phyloP scores from a whole-genome alignment of 2,888 invertebrate genomes.

The Dolichomitus sp. region DNA sequence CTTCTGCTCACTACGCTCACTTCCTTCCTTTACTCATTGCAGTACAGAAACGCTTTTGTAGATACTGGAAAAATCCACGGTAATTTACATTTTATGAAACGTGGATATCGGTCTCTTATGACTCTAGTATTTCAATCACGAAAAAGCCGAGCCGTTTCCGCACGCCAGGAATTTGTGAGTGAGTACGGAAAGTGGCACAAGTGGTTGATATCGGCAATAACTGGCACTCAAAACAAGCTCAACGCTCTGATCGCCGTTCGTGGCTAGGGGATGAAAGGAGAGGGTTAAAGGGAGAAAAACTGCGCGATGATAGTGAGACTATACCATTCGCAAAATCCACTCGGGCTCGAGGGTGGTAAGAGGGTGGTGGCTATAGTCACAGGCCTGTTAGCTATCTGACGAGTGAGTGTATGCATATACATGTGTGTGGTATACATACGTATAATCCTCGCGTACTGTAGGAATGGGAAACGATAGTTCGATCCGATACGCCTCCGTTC shows the following conservation, averaged over 20 bases:
- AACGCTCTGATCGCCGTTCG: constrained; percentile 31
- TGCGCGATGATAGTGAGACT: constrained; percentile 36
- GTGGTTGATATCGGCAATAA: constrained; percentile 60
- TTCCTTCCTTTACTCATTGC: not conserved
- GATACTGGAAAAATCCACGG: constrained; percentile 1
- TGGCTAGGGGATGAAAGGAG: not conserved
- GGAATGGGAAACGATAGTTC: constrained; percentile 37
- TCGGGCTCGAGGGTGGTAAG: constrained; percentile 28
- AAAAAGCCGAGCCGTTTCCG: constrained; percentile 32
- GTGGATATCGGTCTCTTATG: not conserved
- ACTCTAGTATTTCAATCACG: constrained; percentile 27
- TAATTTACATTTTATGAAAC: constrained; percentile 2
- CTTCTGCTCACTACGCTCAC: not conserved
- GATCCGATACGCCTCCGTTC: constrained; percentile 58
- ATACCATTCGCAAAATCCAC: constrained; percentile 41
- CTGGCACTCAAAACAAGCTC: constrained; percentile 50
- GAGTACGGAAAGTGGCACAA: constrained; percentile 49
- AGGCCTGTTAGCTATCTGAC: constrained; percentile 26
- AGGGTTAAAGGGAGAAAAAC: constrained; percentile 23
- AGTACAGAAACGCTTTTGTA: not conserved
- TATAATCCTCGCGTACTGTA: constrained; percentile 17
- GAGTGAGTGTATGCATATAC: not conserved
- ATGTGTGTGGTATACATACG: constrained; percentile 9
- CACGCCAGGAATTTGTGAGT: not conserved
- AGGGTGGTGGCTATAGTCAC: constrained; percentile 5